These are phyloP conservation scores for Eudasyphora cyanicolor DNA, from an alignment of 2,888 invertebrate species.

Conservation along the genomic window DNA sequence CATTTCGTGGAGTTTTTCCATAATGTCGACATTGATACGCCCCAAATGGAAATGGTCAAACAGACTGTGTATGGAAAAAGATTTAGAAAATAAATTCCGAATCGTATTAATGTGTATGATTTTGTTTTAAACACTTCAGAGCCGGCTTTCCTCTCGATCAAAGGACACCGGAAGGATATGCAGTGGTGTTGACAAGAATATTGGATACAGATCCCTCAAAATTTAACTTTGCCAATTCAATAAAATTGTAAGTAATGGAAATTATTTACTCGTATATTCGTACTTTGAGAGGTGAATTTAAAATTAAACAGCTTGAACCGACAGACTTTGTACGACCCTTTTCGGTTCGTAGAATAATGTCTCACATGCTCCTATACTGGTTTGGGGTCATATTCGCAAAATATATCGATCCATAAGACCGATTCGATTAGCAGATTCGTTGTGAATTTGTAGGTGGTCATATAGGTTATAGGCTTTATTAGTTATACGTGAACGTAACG, in stretches of 20 bases:
- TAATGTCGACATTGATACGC: conserved; percentile 81
- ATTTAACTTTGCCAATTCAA: conserved; percentile 81
- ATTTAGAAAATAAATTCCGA: neutral
- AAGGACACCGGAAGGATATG: conserved; percentile 82
- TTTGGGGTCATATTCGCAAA: too few relatives aligned
- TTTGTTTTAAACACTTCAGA: conserved; percentile 73
- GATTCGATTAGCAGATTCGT: too few relatives aligned
- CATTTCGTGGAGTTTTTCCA: conserved; percentile 85
- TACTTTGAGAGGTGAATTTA: too few relatives aligned
- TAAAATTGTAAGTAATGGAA: conserved; percentile 81
- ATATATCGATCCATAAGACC: too few relatives aligned
- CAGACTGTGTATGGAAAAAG: conserved; percentile 80
- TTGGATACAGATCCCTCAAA: conserved; percentile 82
- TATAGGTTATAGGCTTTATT: too few relatives aligned
- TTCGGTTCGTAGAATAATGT: too few relatives aligned
- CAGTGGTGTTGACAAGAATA: conserved; percentile 81
- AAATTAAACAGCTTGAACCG: too few relatives aligned
- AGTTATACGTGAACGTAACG: too few relatives aligned
- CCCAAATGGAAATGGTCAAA: conserved; percentile 80
- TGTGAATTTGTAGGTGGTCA: too few relatives aligned
- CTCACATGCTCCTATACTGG: too few relatives aligned
- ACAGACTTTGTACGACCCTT: too few relatives aligned
- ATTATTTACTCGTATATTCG: too few relatives aligned
- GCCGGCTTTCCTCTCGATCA: conserved; percentile 79
- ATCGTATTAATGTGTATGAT: neutral